Evolutionary conservation across 2,888 invertebrate species (phyloP), one percentile per base, ranked within the genome.

Genomic region (Diachrysia chrysitis): DNA sequence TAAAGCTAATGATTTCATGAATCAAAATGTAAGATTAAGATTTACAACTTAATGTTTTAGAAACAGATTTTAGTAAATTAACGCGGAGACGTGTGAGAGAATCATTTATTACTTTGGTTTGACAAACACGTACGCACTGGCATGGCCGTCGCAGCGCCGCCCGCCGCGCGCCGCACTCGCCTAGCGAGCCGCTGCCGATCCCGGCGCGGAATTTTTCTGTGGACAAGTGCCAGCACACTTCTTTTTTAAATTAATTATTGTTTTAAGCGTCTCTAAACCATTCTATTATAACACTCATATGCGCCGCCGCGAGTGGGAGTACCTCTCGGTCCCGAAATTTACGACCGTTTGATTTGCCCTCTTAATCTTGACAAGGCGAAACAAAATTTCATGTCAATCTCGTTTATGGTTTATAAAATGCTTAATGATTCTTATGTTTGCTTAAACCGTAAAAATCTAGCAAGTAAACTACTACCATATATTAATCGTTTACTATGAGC

Each of bases 181-280:
- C 63, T 37, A 53, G 59, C 12, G 54, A 19, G 37, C 63, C 37
- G 53, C 58, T 6, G 58, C 21, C 37, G 78, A 73, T 79, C 78
- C 75, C 69, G 74, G 79, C 83, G 71, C 83, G 87, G 90, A 91
- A 90, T 92, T 91, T 92, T 76, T 85, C 82, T 81, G 87, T 94
- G 94, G 94, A 90, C 82, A 83, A 82, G 85, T 93, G 95, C 94
- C 95, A 95, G 85, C 85, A 78, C 87, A 87, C 83, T 89, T 92
- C 90, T 93, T 93, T 91, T n/a, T 91, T 89, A 92, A 91, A 94
- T 94, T 94, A 95, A 95, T 95, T 94, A 95, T 94, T 93, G 91
- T 94, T 94, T 92, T 92, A 93, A 92, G 89, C 88, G 86, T 85
- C 89, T 92, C 89, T 92, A 90, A 92, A 92, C 87, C 87, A 90